Base-by-base conservation (phyloP, 2,888 invertebrate species). In the Therioaphis trifolii region DNA sequence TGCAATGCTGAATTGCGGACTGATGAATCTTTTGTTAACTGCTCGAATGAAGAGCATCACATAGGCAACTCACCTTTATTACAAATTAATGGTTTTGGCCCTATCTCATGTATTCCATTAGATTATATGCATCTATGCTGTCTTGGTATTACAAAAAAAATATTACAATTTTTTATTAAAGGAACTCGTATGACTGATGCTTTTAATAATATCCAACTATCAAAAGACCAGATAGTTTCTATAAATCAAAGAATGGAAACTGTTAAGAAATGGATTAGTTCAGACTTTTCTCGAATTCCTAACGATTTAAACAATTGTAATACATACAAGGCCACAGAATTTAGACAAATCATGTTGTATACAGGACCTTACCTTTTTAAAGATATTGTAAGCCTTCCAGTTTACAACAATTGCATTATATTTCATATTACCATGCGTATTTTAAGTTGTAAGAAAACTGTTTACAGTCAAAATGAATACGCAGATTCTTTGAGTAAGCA, bases 211-310 rank as follows among this genome's bases (percentile, higher is more conserved):
- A 12, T 40, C n/a, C 11, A n/a, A 66, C 40, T 66, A n/a, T 66
- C 66, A 11, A 66, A 40, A 66, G 66, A 66, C 12, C 66, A 66
- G n/a, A 66, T 66, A 18, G n/a, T n/a, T n/a, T n/a, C n/a, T 18
- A 40, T 40, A n/a, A 66, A 66, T 66, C 18, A 66, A 40, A 18
- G 66, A 18, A 66, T 66, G 66, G 12, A 40, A n/a, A n/a, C 40
- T 24, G 21, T 66, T 66, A 24, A 7, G n/a, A n/a, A 66, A 40
- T 66, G 66, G 35, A 7, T 66, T n/a, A 40, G 66, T 66, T 40
- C 35, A 40, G 66, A 66, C n/a, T 66, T 66, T 66, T 35, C 40
- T 66, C n/a, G 40, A 1, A 18, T 66, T 40, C 66, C 66, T 21
- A 18, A 9, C n/a, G 40, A 66, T 66, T 35, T 66, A 40, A 66